Conservation (phyloP, 2,888 invertebrate genomes). For the Callinectes sapidus region DNA sequence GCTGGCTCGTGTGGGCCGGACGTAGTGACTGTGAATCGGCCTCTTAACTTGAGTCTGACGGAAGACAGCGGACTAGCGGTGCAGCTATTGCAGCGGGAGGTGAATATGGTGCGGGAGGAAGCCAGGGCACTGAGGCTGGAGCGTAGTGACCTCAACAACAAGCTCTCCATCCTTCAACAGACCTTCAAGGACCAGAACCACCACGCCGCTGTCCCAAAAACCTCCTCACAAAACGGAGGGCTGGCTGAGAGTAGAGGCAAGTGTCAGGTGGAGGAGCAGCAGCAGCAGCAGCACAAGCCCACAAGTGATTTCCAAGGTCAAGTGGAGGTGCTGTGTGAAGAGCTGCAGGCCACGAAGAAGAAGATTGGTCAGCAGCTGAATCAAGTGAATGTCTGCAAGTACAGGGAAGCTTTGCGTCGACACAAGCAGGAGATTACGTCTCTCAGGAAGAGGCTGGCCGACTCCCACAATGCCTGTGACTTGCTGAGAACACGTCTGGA, state of each 20-base stretch:
- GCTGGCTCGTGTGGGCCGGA: slow-evolving; percentile 48
- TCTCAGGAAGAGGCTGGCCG: slow-evolving; percentile 73
- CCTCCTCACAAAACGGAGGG: slow-evolving; percentile 25
- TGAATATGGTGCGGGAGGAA: slow-evolving; percentile 58
- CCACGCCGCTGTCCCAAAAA: not conserved
- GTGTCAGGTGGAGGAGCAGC: slow-evolving; percentile 40
- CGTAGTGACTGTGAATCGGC: slow-evolving; percentile 48
- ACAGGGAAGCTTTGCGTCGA: slow-evolving; percentile 64
- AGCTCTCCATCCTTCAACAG: slow-evolving; percentile 54
- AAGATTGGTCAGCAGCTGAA: slow-evolving; percentile 73
- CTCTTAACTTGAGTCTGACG: slow-evolving; percentile 69
- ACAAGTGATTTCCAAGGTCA: slow-evolving; percentile 59
- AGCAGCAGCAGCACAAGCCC: slow-evolving; percentile 38
- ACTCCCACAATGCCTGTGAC: slow-evolving; percentile 76
- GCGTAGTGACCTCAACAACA: slow-evolving; percentile 60
- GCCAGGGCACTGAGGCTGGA: slow-evolving; percentile 65
- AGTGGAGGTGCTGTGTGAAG: slow-evolving; percentile 74
- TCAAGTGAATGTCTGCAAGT: slow-evolving; percentile 58
- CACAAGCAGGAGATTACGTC: slow-evolving; percentile 73
- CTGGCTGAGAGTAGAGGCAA: slow-evolving; percentile 57
- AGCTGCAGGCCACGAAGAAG: slow-evolving; percentile 74
- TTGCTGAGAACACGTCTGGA: slow-evolving; percentile 81
- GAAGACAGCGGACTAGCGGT: slow-evolving; percentile 73
- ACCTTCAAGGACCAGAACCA: not conserved
- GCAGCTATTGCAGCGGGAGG: slow-evolving; percentile 63